Evolutionary conservation across 2,797 vertebrate genomes (phyloP).

Genomic region (Megalops cyprinoides): DNA sequence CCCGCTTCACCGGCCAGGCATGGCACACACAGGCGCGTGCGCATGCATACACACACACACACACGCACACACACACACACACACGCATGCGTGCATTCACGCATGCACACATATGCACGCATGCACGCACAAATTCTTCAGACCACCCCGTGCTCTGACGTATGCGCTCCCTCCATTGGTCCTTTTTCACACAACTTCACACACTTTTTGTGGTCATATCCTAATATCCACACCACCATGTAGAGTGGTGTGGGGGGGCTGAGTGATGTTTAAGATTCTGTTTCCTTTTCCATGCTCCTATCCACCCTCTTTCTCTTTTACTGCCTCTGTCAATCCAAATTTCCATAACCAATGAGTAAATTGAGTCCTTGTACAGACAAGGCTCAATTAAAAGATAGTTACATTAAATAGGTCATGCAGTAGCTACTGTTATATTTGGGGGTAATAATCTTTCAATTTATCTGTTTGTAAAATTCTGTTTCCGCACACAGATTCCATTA

Average conservation of each 20-base stretch:
- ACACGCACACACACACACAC: neutral
- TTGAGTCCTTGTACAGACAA: neutral
- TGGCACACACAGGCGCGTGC: slow-evolving; percentile 56
- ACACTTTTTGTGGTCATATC: no score
- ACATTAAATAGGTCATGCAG: neutral
- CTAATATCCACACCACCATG: no score
- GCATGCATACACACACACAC: slow-evolving; percentile 28
- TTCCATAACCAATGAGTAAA: neutral
- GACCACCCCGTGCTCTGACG: neutral
- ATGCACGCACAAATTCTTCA: slow-evolving; percentile 5
- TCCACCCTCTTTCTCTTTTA: neutral
- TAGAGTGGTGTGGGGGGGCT: no score
- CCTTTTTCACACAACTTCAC: neutral
- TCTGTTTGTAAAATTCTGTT: neutral
- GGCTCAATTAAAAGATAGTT: slow-evolving; percentile 8
- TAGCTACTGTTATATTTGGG: neutral
- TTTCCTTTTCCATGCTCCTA: no score
- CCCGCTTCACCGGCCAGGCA: slow-evolving; percentile 49
- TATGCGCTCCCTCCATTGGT: no score
- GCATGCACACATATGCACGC: neutral
- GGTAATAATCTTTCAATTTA: slow-evolving; percentile 4
- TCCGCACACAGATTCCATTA: neutral
- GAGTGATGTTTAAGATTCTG: no score
- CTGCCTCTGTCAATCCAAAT: neutral
- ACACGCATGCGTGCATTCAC: neutral